Base-by-base conservation (phyloP, 2,113 vertebrate species). In the Tonatia bakeri region DNA sequence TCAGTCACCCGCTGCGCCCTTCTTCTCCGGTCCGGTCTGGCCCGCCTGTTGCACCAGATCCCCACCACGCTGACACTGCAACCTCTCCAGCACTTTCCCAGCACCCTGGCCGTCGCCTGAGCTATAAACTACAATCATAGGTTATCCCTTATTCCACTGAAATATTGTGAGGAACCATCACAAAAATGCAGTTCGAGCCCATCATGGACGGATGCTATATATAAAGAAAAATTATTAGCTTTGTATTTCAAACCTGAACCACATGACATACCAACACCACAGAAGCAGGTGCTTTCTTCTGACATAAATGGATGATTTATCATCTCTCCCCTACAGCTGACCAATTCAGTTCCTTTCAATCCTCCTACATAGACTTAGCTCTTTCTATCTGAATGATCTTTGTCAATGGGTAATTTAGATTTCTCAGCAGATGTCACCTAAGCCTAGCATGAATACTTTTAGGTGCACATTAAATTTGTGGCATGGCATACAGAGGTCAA, bases 381-480 rank as follows among this genome's bases (percentile, higher is more conserved):
- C 45, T 91, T 61, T 81, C 90, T 73, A 92, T 96, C 97, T 96
- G 92, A 98, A 97, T 97, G 97, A 98, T 98, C 91, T 90, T 93
- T 96, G 96, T 97, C 97, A 98, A 95, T 96, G 77, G 90, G 73
- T 95, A 98, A 98, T 98, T 98, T 98, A 98, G 96, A 98, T 94
- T 95, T 96, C 83, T 93, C 77, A 96, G 47, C 94, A 98, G 96
- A 98, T 98, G 97, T 95, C 75, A 0, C 33, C 52, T 65, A 86
- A 97, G 93, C 90, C 82, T 97, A 88, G 90, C n/a, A 33, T 72
- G 88, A 93, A 59, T 80, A 94, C 86, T 96, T 98, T 94, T 95
- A 98, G 94, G 95, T 98, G 90, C 73, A 89, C 97, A 97, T 98
- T 98, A 96, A 97, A 98, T 98, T 96, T 97, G 91, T 97, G 91